Conservation (phyloP, 2,113 vertebrate species). For the Ophiodon elongatus region DNA sequence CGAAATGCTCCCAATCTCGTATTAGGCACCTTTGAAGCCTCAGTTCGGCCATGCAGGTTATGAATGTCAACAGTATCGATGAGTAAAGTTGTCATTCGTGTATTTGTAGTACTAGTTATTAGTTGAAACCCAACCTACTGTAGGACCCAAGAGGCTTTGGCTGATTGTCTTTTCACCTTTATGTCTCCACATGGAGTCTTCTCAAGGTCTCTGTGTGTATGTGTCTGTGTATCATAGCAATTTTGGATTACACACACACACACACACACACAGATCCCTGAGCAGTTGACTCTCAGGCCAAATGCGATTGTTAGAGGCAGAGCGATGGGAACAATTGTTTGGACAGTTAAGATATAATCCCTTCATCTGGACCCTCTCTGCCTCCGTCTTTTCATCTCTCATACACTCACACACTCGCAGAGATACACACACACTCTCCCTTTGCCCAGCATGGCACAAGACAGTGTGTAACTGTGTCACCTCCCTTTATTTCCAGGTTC, state of each 20-base stretch:
- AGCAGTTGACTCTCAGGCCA: conserved; percentile 59
- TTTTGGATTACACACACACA: conserved; percentile 18
- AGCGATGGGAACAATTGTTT: conserved; percentile 72
- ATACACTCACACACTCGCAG: background rate
- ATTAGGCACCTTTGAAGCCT: background rate
- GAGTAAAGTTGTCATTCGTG: background rate
- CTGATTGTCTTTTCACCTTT: conserved; percentile 20
- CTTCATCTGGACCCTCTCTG: conserved; percentile 70
- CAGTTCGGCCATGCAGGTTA: background rate
- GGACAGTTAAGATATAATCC: conserved; percentile 75
- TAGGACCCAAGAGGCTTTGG: background rate
- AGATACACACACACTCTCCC: conserved; percentile 1
- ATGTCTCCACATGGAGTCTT: conserved; percentile 8
- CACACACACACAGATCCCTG: conserved; percentile 21
- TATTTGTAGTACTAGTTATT: background rate
- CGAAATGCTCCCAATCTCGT: background rate
- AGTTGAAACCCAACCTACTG: background rate
- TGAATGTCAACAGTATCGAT: background rate
- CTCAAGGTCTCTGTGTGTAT: conserved; percentile 10
- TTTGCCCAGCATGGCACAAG: conserved; percentile 6
- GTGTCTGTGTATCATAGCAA: conserved; percentile 27
- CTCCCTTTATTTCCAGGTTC: conserved; percentile 43
- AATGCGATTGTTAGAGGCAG: conserved; percentile 55
- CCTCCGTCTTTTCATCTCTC: conserved; percentile 56
- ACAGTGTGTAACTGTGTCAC: conserved; percentile 27